Percentiles rank a stretch among this genome's conserved stretches.
Conservation (phyloP, 2,113 vertebrate species). For the Hippopotamus amphibius region DNA sequence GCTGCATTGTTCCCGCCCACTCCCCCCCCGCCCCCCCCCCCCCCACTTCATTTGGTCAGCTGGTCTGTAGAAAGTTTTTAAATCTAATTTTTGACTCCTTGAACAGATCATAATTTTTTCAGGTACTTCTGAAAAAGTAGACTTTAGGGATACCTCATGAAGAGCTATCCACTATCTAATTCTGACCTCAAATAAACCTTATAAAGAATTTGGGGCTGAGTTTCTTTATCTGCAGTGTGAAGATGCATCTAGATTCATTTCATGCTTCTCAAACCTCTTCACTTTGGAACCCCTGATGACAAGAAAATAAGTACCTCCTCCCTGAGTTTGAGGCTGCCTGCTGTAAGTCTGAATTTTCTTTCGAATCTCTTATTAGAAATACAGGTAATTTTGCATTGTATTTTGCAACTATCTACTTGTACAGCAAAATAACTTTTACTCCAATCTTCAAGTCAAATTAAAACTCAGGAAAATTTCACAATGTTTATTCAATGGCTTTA, state of each 20-base stretch:
- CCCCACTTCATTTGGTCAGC: background rate
- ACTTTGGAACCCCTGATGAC: background rate
- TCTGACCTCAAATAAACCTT: background rate
- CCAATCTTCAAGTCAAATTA: slow-evolving; percentile 26
- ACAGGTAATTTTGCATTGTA: background rate
- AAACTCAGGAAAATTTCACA: background rate
- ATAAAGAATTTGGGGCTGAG: background rate
- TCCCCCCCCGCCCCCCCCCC: no score
- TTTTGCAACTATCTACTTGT: background rate
- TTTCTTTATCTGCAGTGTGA: background rate
- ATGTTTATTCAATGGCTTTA: background rate
- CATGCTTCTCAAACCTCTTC: background rate
- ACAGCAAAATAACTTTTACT: background rate
- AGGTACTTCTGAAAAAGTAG: background rate
- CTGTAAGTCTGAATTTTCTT: background rate
- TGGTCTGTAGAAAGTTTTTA: background rate
- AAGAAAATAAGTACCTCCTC: background rate
- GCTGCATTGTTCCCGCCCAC: background rate
- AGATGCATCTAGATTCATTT: background rate
- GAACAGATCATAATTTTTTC: background rate
- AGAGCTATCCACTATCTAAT: background rate
- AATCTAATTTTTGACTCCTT: slow-evolving; percentile 31
- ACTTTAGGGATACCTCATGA: background rate
- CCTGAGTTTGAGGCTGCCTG: background rate
- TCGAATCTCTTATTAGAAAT: slow-evolving; percentile 8